Evolutionary conservation across 2,113 vertebrate genomes (phyloP).

Genomic region (Odobenus rosmarus): DNA sequence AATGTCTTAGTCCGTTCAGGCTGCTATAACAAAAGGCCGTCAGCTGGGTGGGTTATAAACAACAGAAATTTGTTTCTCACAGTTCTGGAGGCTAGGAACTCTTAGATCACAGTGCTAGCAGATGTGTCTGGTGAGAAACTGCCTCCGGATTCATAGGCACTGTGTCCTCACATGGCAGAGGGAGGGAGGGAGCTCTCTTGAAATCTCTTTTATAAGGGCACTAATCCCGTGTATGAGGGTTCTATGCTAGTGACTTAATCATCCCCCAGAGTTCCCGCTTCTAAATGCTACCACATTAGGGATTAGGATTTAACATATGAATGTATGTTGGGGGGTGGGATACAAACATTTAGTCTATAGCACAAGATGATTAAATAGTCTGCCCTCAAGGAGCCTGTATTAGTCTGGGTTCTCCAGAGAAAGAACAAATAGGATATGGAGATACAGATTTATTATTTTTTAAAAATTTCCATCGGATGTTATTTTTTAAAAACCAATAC

Average conservation of each 20-base stretch:
- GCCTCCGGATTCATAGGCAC: neutral
- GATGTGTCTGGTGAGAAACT: neutral
- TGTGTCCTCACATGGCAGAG: neutral
- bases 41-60: too few relatives aligned
- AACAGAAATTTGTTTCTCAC: neutral
- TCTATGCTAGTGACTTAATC: neutral
- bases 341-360: neutral
- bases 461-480: neutral
- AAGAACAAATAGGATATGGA: neutral
- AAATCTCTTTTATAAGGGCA: neutral
- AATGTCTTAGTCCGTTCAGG: neutral
- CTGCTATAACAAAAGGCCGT: neutral
- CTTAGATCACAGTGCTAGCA: neutral
- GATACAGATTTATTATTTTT: neutral
- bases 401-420: neutral
- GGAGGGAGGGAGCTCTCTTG: neutral
- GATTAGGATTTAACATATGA: neutral
- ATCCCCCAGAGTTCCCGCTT: neutral
- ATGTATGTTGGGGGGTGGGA: neutral
- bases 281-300: neutral
- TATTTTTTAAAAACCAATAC: neutral
- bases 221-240: neutral
- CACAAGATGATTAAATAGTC: neutral
- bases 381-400: neutral
- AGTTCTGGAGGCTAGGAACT: neutral